Evolutionary conservation across 2,113 vertebrate genomes (phyloP).

Genomic region (Kobus ellipsiprymnus): DNA sequence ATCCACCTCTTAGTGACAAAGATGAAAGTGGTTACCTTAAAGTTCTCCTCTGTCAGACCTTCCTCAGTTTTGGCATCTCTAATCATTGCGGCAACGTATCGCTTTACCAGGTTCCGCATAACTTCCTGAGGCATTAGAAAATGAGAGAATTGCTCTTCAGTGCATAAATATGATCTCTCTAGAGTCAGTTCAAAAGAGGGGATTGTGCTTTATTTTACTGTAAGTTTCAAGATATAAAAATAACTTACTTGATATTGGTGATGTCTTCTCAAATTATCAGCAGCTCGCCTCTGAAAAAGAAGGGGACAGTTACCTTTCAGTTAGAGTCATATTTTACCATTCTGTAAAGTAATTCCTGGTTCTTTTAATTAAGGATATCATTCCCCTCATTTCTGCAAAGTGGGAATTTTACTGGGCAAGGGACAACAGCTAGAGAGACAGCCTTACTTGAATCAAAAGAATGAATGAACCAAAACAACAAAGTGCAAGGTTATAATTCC

Average conservation of each 20-base stretch:
- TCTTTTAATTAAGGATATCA: neutral
- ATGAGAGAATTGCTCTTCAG: neutral
- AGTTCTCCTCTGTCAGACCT: slow-evolving; percentile 97
- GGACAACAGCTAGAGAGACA: neutral
- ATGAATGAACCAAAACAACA: neutral
- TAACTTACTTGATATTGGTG: slow-evolving; percentile 94
- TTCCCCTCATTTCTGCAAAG: neutral
- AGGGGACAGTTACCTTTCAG: neutral
- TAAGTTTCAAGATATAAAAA: neutral
- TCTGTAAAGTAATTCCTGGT: neutral
- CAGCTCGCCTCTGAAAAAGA: slow-evolving; percentile 88
- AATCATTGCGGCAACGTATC: slow-evolving; percentile 98
- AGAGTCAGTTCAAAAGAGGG: neutral
- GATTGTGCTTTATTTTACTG: neutral
- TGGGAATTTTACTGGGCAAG: neutral
- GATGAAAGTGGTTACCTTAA: slow-evolving; percentile 86
- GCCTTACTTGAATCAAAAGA: neutral
- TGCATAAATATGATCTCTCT: neutral
- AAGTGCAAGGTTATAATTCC: neutral
- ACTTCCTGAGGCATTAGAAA: slow-evolving; percentile 86
- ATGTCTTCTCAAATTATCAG: slow-evolving; percentile 91
- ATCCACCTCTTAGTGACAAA: neutral
- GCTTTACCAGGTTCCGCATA: slow-evolving; percentile 94
- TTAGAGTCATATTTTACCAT: neutral
- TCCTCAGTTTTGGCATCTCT: slow-evolving; percentile 96